phyloP scores from a whole-genome alignment of 2,113 vertebrate genomes.

The Rhea pennata region DNA sequence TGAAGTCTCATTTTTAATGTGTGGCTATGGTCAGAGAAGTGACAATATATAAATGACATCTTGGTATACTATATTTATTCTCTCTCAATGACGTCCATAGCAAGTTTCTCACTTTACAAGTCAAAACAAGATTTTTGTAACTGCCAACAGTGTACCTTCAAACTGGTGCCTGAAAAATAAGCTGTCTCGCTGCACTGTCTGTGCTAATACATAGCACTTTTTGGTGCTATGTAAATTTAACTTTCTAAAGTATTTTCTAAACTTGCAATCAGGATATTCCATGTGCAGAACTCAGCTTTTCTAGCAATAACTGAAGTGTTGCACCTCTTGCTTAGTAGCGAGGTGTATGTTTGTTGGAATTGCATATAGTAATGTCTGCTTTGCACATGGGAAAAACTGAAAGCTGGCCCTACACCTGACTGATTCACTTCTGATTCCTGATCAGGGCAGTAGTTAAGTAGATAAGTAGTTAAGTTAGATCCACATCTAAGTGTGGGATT shows the following conservation, averaged over 20 bases:
- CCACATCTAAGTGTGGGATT: neutral
- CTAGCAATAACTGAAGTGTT: neutral
- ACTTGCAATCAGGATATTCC: neutral
- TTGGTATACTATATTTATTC: slow-evolving; percentile 9
- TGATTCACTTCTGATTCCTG: neutral
- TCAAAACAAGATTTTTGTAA: slow-evolving; percentile 38
- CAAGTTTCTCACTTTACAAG: slow-evolving; percentile 18
- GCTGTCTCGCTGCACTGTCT: neutral
- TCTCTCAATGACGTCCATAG: neutral
- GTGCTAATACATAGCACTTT: neutral
- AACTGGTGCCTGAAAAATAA: neutral
- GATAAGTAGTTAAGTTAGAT: neutral
- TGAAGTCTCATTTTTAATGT: slow-evolving; percentile 25
- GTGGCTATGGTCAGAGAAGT: slow-evolving; percentile 5
- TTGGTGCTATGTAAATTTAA: neutral
- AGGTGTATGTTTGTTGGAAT: neutral
- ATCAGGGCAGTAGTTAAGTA: neutral
- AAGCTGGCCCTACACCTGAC: neutral
- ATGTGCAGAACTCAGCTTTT: neutral
- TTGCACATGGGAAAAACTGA: neutral
- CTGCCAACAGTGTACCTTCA: neutral
- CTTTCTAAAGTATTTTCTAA: neutral
- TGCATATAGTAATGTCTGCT: neutral
- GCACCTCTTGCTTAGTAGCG: neutral
- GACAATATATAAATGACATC: neutral